phyloP scores from a whole-genome alignment of 2,888 invertebrate species.

The Rhaphigaster nebulosa region DNA sequence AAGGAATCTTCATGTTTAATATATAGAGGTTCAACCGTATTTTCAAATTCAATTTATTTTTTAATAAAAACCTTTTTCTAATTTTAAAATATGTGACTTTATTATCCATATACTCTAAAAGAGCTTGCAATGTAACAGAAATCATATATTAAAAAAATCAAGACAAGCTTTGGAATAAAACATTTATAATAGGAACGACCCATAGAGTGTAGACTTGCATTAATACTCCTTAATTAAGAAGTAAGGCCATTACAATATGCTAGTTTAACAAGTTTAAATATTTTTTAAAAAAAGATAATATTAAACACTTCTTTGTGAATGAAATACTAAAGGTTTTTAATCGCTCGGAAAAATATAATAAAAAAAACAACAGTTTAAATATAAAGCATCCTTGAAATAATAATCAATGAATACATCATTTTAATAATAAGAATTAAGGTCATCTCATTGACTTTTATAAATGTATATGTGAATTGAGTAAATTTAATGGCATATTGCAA shows the following conservation, averaged over 20 bases:
- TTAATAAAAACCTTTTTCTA: too few species aligned
- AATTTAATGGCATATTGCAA: neutral
- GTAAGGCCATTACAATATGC: neutral
- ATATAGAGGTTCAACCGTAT: too few species aligned
- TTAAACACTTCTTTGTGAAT: neutral
- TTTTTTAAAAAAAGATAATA: neutral
- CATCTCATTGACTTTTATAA: neutral
- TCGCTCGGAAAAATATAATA: neutral
- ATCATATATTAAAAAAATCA: too few species aligned
- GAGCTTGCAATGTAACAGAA: too few species aligned
- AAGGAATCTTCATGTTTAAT: too few species aligned
- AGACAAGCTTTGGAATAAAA: too few species aligned
- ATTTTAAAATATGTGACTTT: too few species aligned
- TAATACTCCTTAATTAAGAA: too few species aligned
- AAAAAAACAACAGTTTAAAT: constrained; percentile 3
- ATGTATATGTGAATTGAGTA: neutral
- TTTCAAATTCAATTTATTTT: too few species aligned
- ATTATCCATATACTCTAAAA: too few species aligned
- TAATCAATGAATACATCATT: neutral
- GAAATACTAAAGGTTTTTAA: neutral
- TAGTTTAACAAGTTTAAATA: neutral
- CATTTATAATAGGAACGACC: too few species aligned
- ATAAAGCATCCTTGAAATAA: constrained; percentile 23
- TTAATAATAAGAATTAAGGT: neutral
- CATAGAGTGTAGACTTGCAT: too few species aligned